Evolutionary conservation across 2,888 invertebrate species (phyloP).

Genomic region (Neoscelio sp.): DNA sequence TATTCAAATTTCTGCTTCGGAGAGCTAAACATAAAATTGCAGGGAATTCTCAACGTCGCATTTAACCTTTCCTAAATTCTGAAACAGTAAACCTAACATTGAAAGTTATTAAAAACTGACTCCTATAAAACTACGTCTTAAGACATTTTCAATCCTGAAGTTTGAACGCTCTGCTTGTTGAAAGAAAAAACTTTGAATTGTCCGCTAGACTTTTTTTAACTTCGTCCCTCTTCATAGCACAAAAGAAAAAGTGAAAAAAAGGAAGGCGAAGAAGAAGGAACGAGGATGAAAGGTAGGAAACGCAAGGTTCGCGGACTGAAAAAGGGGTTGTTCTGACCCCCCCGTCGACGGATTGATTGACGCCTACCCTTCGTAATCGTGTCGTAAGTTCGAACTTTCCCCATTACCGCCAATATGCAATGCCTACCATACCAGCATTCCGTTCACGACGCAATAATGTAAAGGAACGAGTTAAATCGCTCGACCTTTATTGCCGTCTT

Average conservation of each 20-base stretch:
- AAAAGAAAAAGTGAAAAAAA: conserved; percentile 18
- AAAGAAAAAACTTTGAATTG: conserved; percentile 58
- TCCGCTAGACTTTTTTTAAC: conserved; percentile 38
- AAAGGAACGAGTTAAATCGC: conserved; percentile 81
- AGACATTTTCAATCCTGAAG: conserved; percentile 43
- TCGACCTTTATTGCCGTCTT: conserved; percentile 82
- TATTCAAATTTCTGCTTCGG: no score
- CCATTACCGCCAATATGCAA: conserved; percentile 80
- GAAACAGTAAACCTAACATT: conserved; percentile 23
- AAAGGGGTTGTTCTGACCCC: conserved; percentile 58
- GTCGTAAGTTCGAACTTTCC: conserved; percentile 78
- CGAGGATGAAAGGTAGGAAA: conserved; percentile 47
- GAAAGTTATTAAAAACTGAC: conserved; percentile 43
- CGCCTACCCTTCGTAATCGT: conserved; percentile 72
- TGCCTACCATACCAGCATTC: conserved; percentile 68
- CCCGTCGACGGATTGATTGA: conserved; percentile 79
- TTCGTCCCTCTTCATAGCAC: conserved; percentile 5
- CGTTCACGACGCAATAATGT: conserved; percentile 69
- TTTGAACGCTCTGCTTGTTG: conserved; percentile 13
- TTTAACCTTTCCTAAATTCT: neutral
- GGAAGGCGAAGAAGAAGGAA: conserved; percentile 28
- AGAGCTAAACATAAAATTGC: no score
- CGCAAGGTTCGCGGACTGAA: conserved; percentile 19
- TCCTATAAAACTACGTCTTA: conserved; percentile 28
- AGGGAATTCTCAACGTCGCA: no score